A percentile compares a stretch with the other conserved stretches of the same genome.
These are phyloP conservation scores for Melieria crassipennis DNA, from an alignment of 2,888 invertebrate species.

Conservation along the genomic window DNA sequence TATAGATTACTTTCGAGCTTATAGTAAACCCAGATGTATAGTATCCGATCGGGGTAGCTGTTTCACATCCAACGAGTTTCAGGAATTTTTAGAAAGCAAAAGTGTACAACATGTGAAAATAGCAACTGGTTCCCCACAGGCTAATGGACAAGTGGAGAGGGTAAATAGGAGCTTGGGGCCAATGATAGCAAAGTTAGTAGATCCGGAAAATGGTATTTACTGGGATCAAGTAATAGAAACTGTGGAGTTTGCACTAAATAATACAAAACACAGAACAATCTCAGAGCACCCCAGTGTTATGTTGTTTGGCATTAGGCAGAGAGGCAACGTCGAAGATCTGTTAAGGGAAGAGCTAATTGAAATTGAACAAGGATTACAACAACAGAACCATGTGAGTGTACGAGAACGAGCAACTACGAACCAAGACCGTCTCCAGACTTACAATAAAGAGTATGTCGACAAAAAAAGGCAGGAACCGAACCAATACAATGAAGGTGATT, in stretches of 20 bases:
- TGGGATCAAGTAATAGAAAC: slow-evolving; percentile 13
- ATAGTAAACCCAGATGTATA: slow-evolving; percentile 35
- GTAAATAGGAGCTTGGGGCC: too few species aligned
- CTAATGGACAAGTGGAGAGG: too few species aligned
- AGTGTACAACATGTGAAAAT: slow-evolving; percentile 38
- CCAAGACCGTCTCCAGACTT: too few species aligned
- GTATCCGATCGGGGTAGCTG: background rate
- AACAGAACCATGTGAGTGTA: background rate
- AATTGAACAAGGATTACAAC: too few species aligned
- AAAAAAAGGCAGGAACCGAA: too few species aligned
- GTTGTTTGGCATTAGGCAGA: slow-evolving; percentile 40
- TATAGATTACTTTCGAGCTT: slow-evolving; percentile 40
- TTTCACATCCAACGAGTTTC: slow-evolving; percentile 44
- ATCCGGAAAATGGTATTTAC: slow-evolving; percentile 14
- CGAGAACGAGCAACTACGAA: too few species aligned
- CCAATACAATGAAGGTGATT: too few species aligned
- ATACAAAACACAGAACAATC: slow-evolving; percentile 34
- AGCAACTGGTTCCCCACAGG: too few species aligned
- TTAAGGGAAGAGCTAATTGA: too few species aligned
- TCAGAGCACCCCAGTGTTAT: slow-evolving; percentile 36
- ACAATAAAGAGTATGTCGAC: too few species aligned
- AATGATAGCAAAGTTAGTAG: slow-evolving; percentile 32
- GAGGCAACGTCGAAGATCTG: slow-evolving; percentile 28
- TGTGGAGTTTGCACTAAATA: slow-evolving; percentile 29
- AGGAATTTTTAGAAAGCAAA: slow-evolving; percentile 31